Evolutionary conservation across 2,113 vertebrate species (phyloP).

Genomic region (Hemicordylus capensis): DNA sequence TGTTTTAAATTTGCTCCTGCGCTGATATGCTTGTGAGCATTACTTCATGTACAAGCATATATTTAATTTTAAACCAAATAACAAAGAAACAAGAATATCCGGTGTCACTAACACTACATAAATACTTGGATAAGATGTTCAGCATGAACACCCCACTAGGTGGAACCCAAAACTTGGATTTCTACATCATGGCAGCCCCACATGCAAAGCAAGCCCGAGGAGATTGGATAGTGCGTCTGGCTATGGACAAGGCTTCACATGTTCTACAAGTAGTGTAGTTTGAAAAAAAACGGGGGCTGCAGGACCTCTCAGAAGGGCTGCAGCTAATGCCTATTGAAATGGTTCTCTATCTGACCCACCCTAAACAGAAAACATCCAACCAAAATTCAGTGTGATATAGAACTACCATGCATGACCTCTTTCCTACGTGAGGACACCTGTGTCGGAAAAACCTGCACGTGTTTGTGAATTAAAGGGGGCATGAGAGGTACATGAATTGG

Average conservation of each 20-base stretch:
- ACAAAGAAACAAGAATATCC: not conserved
- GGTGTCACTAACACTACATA: not conserved
- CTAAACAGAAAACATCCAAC: not conserved
- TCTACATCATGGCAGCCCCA: fast-evolving
- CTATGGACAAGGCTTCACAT: not conserved
- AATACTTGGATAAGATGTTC: not conserved
- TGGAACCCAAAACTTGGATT: constrained; percentile 13
- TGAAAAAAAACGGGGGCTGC: not conserved
- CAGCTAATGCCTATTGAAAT: not conserved
- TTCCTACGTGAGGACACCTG: not conserved
- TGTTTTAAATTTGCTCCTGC: not conserved
- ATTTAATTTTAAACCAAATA: not conserved
- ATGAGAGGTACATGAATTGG: not conserved
- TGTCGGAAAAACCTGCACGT: not conserved
- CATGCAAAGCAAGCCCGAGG: fast-evolving
- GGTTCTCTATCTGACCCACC: no score
- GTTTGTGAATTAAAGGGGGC: not conserved
- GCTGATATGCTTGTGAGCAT: not conserved
- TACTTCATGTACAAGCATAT: not conserved
- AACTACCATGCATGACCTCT: not conserved
- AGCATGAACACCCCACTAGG: constrained; percentile 36
- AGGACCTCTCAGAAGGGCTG: not conserved
- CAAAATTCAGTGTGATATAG: not conserved
- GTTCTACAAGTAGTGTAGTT: not conserved
- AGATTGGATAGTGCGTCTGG: not conserved